Base-by-base conservation (phyloP, 2,113 vertebrate species). In the Sinocyclocheilus grahami region DNA sequence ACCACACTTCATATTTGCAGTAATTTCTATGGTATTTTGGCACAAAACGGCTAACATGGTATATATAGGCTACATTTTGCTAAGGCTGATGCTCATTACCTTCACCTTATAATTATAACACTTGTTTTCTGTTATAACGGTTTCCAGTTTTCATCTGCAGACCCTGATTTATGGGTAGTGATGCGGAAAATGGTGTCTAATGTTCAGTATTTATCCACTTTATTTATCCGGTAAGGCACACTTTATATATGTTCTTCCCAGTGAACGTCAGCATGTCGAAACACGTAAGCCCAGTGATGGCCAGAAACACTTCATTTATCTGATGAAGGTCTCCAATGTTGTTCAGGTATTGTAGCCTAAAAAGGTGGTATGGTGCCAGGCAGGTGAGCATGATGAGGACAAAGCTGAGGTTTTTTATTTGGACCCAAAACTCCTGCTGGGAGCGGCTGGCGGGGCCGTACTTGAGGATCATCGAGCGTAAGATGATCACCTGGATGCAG, bases 391-490 rank as follows among this genome's bases (percentile, higher is more conserved):
- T 96, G 84, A 99, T 88, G 0, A 96, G 92, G 18, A 96, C 93
- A 78, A 99, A 97, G 89, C 93, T 93, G 39, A 98, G 18, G 62
- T 96, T 97, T 91, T 97, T 98, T 78, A 96, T 60, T 67, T 98
- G 97, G 27, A 95, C 96, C 94, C 95, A 95, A 72, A 98, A 97
- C 16, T 97, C 96, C 88, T 97, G 97, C 87, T 97, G 95, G 22
- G 91, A 93, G 3, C 91, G 91, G 2, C 93, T 87, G 5, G 91
- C 91, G 0, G 86, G 51, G 0, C 86, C 91, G 5, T 96, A 79
- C 75, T 91, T 96, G 89, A 82, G 92, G 0, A 87, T 82, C 84
- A 97, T 91, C 24, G 89, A 89, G 13, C 90, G 9, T 0, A 97
- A 87, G 75, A 96, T 93, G 14, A 95, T 90, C 63, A 91, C 82